Base-by-base conservation (phyloP, 1,140 invertebrate species). In the Drosophila subpulchrella region DNA sequence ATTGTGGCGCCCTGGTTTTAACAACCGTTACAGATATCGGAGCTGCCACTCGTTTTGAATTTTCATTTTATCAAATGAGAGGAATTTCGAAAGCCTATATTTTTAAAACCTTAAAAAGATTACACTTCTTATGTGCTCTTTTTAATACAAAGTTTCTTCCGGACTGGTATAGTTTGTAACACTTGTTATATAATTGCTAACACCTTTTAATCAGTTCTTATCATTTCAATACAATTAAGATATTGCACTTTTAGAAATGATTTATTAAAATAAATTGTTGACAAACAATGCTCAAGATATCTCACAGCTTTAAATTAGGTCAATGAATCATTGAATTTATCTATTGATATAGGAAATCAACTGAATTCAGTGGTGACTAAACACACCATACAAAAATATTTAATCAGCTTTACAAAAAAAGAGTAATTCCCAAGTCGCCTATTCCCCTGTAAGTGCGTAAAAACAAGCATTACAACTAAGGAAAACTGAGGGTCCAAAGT, bases 401-500 rank as follows among this genome's bases (percentile, higher is more conserved):
- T 27, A 34, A 41, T 63, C 20, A 48, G 20, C 24, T 51, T 34
- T 62, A 10, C 20, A 7, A 10, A 24, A 27, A 4, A 2, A 73
- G 72, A 56, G 70, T 57, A 46, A 46, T 13, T 20, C 4, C 0
- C 0, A 5, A 38, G 59, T 41, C 47, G 68, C 32, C 15, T 34
- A 30, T 32, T 13, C 4, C 4, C 3, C 1, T 34, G 38, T 50
- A 51, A 60, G 47, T 60, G 58, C 44, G 57, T 48, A 59, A 27
- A 54, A 53, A 60, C 47, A 48, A 63, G 44, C 41, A 67, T 61
- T 61, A 66, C 62, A 65, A 66, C 62, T 53, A 51, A 61, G 55
- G 41, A 65, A 71, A 65, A 74, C 46, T 50, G 39, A 27, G 47
- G 36, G 81, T 70, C 13, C 78, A 85, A 85, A 85, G 81, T 85